phyloP scores from a whole-genome alignment of 2,797 vertebrate species.

The Otolemur crassicaudatus region DNA sequence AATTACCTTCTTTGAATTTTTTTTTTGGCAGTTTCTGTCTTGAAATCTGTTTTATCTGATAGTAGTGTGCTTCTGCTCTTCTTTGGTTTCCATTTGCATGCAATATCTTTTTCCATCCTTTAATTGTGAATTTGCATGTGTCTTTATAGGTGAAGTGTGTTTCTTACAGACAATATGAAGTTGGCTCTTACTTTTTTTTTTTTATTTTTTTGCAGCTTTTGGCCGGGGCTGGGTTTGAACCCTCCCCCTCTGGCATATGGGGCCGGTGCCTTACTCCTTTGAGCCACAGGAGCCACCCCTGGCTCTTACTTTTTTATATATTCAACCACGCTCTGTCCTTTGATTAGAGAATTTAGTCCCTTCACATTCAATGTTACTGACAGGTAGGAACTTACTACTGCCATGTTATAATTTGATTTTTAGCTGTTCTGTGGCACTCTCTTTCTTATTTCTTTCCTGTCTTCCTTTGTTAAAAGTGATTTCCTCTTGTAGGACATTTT shows the following conservation, averaged over 20 bases:
- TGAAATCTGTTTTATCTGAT: not conserved
- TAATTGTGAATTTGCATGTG: not conserved
- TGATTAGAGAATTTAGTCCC: not conserved
- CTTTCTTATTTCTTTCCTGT: not conserved
- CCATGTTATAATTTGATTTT: not conserved
- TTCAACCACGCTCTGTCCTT: not conserved
- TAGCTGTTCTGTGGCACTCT: not conserved
- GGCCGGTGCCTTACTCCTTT: too few relatives aligned
- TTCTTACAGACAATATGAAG: not conserved
- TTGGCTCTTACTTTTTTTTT: not conserved
- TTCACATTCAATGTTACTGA: not conserved
- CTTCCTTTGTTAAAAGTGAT: not conserved
- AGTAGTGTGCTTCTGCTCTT: not conserved
- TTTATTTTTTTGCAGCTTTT: not conserved
- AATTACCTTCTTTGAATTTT: not conserved
- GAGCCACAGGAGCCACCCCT: not conserved
- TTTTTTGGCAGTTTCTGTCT: not conserved
- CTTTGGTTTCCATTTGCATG: not conserved
- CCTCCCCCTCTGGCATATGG: too few relatives aligned
- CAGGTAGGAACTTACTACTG: not conserved
- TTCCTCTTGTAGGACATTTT: not conserved
- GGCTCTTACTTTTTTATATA: not conserved
- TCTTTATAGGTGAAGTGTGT: not conserved
- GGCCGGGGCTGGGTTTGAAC: too few relatives aligned
- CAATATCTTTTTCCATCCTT: not conserved